Base-by-base conservation (phyloP, 2,888 invertebrate genomes). In the Erebia aethiops region DNA sequence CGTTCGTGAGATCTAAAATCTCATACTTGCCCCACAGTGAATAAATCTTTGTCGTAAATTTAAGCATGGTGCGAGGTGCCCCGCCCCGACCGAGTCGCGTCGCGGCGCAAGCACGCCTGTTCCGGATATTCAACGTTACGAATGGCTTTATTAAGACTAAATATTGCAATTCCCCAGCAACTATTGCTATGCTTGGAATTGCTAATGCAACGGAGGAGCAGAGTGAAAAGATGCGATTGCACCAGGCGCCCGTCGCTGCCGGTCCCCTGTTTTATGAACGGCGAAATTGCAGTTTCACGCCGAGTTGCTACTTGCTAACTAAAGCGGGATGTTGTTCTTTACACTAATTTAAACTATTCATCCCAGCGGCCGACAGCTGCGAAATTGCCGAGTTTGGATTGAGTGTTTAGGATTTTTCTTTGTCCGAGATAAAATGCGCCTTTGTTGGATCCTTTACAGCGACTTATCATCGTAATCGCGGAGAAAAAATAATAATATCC, bases 111-210 rank as follows among this genome's bases (percentile, higher is more conserved):
- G 80, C 82, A 83, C 85, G 86, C 84, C 87, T 85, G 88, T 84
- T 86, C 88, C 84, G 88, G 90, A 87, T 90, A 87, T 90, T 85
- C 88, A 79, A 79, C 84, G 86, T 89, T 88, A 90, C 89, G 87
- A 89, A 91, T 90, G 87, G 89, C 89, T 90, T 89, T 91, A 91
- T 92, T 92, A 91, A 91, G 87, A 88, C 89, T 88, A 88, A 91
- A 91, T 90, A 90, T 91, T 89, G 89, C 90, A 89, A 88, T 89
- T 89, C 87, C 87, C 85, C 78, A 82, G 89, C 84, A 87, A 91
- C 88, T 89, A 89, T 88, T 87, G 84, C 85, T 80, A 83, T 80
- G 83, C 84, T 89, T 87, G 85, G 89, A 91, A 91, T 92, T 89
- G 88, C 89, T 89, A 90, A 90, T 90, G 88, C 81, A 78, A 83